Conservation (phyloP, 2,797 vertebrate species). For the Heterohyrax brucei region DNA sequence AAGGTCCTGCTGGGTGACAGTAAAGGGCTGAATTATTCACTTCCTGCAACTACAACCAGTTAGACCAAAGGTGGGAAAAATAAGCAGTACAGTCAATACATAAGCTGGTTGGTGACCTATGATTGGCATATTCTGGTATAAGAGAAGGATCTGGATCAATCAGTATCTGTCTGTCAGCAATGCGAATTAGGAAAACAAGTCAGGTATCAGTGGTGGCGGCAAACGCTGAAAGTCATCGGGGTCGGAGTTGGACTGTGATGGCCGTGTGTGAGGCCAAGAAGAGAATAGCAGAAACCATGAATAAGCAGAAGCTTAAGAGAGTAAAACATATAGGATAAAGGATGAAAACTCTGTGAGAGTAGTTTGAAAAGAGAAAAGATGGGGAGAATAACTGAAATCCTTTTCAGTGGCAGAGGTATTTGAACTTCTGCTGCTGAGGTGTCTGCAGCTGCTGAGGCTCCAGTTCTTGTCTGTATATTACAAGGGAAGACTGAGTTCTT, state of each 20-base stretch:
- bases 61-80: not conserved
- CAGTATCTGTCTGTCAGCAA: slow-evolving; percentile 18
- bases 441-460: no score
- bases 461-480: not conserved
- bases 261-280: not conserved
- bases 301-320: not conserved
- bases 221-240: not conserved
- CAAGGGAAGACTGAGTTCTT: not conserved
- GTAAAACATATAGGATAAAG: not conserved
- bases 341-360: not conserved
- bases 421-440: not conserved
- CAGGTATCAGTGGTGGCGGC: not conserved
- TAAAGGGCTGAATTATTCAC: not conserved
- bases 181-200: slow-evolving; percentile 37
- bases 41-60: not conserved
- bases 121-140: not conserved
- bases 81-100: not conserved
- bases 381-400: no score
- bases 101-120: not conserved
- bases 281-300: not conserved
- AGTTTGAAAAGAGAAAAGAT: not conserved
- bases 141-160: slow-evolving; percentile 41
- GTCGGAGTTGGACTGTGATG: not conserved
- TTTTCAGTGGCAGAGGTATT: not conserved
- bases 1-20: not conserved